Evolutionary conservation across 2,797 vertebrate species (phyloP).

Genomic region (Ispidina picta): DNA sequence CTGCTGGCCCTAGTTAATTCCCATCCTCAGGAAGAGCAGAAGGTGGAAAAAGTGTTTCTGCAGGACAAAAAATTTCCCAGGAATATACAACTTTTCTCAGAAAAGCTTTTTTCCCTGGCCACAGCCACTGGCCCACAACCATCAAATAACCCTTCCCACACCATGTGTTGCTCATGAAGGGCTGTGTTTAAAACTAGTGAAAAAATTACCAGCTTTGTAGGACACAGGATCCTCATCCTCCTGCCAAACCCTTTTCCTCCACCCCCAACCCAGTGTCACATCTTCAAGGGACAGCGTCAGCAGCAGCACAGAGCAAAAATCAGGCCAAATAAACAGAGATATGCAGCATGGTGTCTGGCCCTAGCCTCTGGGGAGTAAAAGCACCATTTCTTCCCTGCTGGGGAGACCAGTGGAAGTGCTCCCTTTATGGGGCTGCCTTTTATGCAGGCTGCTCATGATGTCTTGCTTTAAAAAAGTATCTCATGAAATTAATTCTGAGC

Average conservation of each 20-base stretch:
- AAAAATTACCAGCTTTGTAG: neutral
- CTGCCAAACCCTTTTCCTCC: neutral
- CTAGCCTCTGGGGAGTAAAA: neutral
- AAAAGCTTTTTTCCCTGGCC: neutral
- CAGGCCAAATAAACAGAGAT: neutral
- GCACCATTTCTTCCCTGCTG: accelerated
- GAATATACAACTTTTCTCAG: neutral
- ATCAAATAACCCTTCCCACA: neutral
- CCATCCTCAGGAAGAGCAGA: neutral
- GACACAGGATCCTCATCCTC: neutral
- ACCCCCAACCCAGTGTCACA: neutral
- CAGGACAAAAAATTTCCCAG: neutral
- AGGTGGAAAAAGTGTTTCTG: neutral
- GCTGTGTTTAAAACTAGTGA: neutral
- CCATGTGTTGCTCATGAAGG: neutral
- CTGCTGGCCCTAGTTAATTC: neutral
- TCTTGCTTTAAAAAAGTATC: neutral
- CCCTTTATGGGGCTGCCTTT: neutral
- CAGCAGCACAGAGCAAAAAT: neutral
- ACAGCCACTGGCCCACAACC: neutral
- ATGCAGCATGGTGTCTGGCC: neutral
- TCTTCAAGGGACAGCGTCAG: neutral
- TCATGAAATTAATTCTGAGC: neutral
- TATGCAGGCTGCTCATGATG: neutral
- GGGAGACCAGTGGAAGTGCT: neutral